phyloP scores from a whole-genome alignment of 92 coral and sea anemone species.

The Anthopleura xanthogrammica region DNA sequence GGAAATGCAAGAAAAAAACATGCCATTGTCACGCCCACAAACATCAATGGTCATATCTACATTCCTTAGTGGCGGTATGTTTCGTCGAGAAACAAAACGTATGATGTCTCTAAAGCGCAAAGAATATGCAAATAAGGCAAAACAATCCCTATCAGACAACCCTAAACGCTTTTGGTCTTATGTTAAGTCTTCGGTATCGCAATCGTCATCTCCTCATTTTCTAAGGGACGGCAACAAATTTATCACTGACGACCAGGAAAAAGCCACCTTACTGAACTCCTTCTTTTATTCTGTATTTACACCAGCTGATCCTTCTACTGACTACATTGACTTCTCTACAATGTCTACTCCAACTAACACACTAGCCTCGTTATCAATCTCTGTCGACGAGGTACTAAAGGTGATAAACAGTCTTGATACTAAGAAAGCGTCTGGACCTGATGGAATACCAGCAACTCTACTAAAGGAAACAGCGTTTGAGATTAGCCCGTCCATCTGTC shows the following conservation, averaged over 20 bases:
- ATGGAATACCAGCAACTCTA: conserved; percentile 8
- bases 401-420: neutral
- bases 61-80: too few relatives aligned
- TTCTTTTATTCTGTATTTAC: neutral
- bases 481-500: neutral
- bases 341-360: neutral
- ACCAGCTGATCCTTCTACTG: neutral
- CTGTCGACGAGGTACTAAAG: neutral
- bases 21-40: too few relatives aligned
- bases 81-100: neutral
- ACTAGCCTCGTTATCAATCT: neutral
- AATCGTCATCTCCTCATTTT: neutral
- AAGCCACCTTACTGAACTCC: neutral
- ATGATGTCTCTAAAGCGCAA: neutral
- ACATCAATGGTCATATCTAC: too few relatives aligned
- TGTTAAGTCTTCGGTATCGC: neutral
- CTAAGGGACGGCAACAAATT: neutral
- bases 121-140: neutral
- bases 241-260: neutral
- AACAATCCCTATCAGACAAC: neutral
- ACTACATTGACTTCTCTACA: neutral
- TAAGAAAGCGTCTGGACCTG: conserved; percentile 9
- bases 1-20: too few relatives aligned
- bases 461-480: conserved; percentile 6
- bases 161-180: neutral